Conservation (phyloP, 2,888 invertebrate genomes). For the Lacanobia oleracea region DNA sequence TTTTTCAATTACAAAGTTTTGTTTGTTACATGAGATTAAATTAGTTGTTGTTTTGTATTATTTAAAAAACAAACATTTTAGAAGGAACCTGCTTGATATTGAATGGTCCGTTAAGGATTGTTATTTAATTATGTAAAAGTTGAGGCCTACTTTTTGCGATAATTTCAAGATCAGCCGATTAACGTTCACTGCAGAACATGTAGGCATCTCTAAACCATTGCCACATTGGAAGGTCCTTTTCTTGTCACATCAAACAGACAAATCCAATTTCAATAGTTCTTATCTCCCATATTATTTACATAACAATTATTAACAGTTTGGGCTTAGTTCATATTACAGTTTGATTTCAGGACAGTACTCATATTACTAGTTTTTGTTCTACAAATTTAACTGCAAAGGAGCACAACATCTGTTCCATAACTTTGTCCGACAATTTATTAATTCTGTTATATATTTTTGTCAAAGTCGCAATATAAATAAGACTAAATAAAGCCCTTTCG, state of each 20-base stretch:
- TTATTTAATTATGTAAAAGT: no score
- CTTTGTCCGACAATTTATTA: background rate
- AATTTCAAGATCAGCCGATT: background rate
- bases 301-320: no score
- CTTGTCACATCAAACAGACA: no score
- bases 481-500: constrained; percentile 14
- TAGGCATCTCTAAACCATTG: no score
- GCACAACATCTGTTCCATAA: background rate
- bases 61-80: background rate
- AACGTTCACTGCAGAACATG: background rate
- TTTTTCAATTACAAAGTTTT: constrained; percentile 55
- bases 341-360: background rate
- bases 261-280: no score
- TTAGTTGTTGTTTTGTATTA: constrained; percentile 17
- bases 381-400: background rate
- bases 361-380: background rate
- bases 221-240: no score
- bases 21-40: constrained; percentile 54
- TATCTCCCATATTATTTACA: background rate
- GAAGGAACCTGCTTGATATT: background rate
- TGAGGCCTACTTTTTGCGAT: background rate
- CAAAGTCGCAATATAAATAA: background rate
- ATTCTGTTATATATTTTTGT: background rate
- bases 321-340: background rate
- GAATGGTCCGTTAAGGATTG: background rate